Evolutionary conservation across 2,888 invertebrate genomes (phyloP).

Genomic region (Himalopsyche kuldschensis): DNA sequence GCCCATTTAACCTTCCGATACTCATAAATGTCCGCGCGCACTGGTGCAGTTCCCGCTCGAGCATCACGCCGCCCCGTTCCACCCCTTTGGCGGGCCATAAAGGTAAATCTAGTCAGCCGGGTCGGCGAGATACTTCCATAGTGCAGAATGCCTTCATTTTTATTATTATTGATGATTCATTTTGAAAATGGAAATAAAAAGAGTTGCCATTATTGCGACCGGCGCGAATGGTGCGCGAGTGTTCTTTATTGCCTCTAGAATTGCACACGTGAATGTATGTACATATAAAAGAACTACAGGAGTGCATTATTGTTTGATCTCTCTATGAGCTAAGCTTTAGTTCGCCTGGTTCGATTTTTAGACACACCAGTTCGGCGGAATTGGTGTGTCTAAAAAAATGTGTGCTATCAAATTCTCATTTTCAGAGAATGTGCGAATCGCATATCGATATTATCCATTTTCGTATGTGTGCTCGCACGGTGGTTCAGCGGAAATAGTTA

Average conservation of each 20-base stretch:
- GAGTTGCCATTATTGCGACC: not conserved
- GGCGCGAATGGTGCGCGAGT: not conserved
- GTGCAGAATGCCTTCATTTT: not conserved
- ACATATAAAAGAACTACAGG: too few species aligned
- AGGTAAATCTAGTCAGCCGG: not conserved
- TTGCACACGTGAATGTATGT: not conserved
- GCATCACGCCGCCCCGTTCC: not conserved
- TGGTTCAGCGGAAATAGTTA: too few species aligned
- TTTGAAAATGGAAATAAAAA: not conserved
- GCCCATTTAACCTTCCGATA: not conserved
- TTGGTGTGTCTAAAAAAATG: too few species aligned
- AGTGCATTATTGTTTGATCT: too few species aligned
- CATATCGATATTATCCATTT: too few species aligned
- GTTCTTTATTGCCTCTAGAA: not conserved
- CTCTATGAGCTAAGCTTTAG: too few species aligned
- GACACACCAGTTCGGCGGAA: too few species aligned
- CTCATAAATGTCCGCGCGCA: not conserved
- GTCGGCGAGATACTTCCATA: not conserved
- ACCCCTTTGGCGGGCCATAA: not conserved
- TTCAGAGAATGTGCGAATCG: too few species aligned
- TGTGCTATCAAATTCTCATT: too few species aligned
- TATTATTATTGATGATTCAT: not conserved
- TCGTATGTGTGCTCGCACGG: too few species aligned
- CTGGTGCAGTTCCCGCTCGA: not conserved
- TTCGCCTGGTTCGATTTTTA: too few species aligned